Evolutionary conservation across 2,113 vertebrate genomes (phyloP), one percentile per base, ranked within the genome.

Genomic region (Esox niger): DNA sequence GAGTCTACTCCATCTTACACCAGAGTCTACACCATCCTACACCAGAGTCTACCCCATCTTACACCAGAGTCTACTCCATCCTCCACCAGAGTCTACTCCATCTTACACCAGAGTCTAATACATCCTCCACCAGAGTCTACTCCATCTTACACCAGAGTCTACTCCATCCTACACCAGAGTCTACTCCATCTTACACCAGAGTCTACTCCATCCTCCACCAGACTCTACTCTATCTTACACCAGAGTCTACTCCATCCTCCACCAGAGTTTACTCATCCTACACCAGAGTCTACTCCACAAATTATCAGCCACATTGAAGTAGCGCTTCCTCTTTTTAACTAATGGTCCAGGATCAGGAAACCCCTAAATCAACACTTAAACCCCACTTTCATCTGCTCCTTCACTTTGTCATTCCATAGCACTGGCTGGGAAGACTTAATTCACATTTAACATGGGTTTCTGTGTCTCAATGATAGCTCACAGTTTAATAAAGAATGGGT

Each of bases 401-500:
- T 20, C n/a, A 21, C 6, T 9, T 15, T 43, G 11, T 43, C 35
- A 38, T 38, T 38, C 10, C 35, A 13, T 38, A 38, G 35, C 35
- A 13, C 13, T 49, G 47, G 47, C n/a, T 21, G 47, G n/a, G 47
- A 49, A 2, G 47, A 49, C n/a, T 8, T 52, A n/a, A n/a, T 52
- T 52, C 47, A 10, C 55, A 64, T 47, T 66, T 74, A 43, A 66
- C 20, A 55, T n/a, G 23, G 59, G 20, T 49, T 63, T 66, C 29
- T 64, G 13, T 77, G 62, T 69, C 74, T 9, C 56, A 58, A 69
- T 33, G 65, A 43, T 75, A 66, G 55, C n/a, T n/a, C 27, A 70
- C 32, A n/a, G 29, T 55, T 49, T 27, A 65, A 76, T 25, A 71
- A 8, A 9, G 26, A 23, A 64, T 29, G 74, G 56, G 76, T n/a